Base-by-base conservation (phyloP, 2,113 vertebrate species). In the Neodon shergylaensis region DNA sequence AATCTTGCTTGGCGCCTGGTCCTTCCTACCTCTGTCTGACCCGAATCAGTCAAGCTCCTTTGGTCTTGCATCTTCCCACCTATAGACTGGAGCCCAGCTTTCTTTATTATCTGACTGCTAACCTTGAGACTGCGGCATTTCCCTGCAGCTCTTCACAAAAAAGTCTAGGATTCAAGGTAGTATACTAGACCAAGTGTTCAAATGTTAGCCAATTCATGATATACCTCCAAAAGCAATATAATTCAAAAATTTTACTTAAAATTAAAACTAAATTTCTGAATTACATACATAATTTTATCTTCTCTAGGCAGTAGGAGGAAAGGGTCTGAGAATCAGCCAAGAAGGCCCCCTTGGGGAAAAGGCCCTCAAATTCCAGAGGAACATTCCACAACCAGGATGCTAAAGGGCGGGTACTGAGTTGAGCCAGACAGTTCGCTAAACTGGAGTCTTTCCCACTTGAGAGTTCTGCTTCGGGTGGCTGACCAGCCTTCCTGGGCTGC, bases 351-450 rank as follows among this genome's bases (percentile, higher is more conserved):
- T 96, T 90, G 83, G 79, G 78, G 73, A 87, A 84, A 83, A 68
- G 87, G 42, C 61, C 65, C 93, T 96, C 87, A 88, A 94, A 97
- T 95, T 96, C 94, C 95, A 96, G 94, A 95, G 93, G 70, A 78
- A 86, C 91, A 96, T 97, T 96, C 97, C 97, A 93, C 52, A 97
- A 72, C 84, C 90, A 81, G 77, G 90, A 95, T 93, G 84, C 31
- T 92, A 81, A 91, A 90, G 91, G 92, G 36, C 1, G 3, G 36
- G 94, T n/a, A 13, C 49, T 5, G 68, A 66, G 85, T 1, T 70
- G 79, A 89, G 33, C 42, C 68, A 42, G 54, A 88, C n/a, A 88
- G 95, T 68, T 77, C 52, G n/a, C 61, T 85, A 78, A 82, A 73
- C 2, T 4, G 42, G 7, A 81, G 84, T 82, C 81, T 90, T 79